Base-by-base conservation (phyloP, 2,888 invertebrate genomes). In the Nebria brevicollis region DNA sequence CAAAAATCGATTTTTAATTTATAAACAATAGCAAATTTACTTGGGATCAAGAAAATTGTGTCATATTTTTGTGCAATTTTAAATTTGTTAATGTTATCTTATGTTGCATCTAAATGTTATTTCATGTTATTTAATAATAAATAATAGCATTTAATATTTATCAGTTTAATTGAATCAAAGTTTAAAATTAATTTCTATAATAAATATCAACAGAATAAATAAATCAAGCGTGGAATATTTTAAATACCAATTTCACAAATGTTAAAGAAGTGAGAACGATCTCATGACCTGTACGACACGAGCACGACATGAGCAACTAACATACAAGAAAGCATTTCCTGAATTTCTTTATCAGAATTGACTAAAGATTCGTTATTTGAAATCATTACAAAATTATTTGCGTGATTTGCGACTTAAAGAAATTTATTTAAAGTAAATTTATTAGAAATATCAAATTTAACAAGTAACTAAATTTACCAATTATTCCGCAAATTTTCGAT, bases 241-340 rank as follows among this genome's bases (percentile, higher is more conserved):
- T 54, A 54, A 54, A 54, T 26, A 70, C 70, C 70, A 70, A 70
- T 70, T 70, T 34, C 70, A 70, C 70, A 70, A 70, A 70, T 70
- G 70, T 70, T 70, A 70, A 34, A 70, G 34, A 70, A 70, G 54
- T 54, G 54, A 54, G 54, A 54, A 54, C 8, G 54, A 54, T 54
- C 54, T 54, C 54, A 54, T 54, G 54, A 54, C 54, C 54, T 13
- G 54, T 54, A 54, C 54, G 54, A 70, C 70, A 70, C 70, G 70
- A 70, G 5, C 70, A 70, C 70, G 70, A 70, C 70, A 70, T 70
- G 25, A 70, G 70, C 70, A 34, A 54, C 25, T 11, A 20, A 34
- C 70, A 70, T 66, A 66, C 11, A 25, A 70, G 15, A 70, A 26
- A 70, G 25, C 70, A 70, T 70, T 25, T 70, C 70, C 70, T 70